A percentile compares a stretch with the other conserved stretches of the same genome.
Evolutionary conservation across 2,888 invertebrate genomes (phyloP).

Genomic region (Sacculina carcini): DNA sequence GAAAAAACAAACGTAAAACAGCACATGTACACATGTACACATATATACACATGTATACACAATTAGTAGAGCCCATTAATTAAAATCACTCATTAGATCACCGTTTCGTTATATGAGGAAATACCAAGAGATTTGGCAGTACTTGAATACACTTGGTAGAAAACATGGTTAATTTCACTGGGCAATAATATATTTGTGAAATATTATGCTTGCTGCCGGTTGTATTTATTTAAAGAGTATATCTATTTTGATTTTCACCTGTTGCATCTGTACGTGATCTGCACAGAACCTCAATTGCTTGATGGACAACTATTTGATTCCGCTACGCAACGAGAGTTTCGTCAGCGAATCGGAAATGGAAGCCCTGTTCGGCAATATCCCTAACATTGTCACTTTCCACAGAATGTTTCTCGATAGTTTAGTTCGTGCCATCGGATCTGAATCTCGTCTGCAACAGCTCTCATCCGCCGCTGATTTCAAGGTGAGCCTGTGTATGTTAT

Average conservation of each 20-base stretch:
- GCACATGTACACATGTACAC: background rate
- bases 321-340: constrained; percentile 83
- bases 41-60: background rate
- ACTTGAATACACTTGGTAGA: too few relatives aligned
- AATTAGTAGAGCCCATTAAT: background rate
- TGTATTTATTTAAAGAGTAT: too few relatives aligned
- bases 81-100: background rate
- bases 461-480: constrained; percentile 78
- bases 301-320: constrained; percentile 85
- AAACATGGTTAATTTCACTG: too few relatives aligned
- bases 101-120: too few relatives aligned
- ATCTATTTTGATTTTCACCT: too few relatives aligned
- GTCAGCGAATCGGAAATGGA: constrained; percentile 84
- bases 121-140: too few relatives aligned
- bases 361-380: constrained; percentile 86
- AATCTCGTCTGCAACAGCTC: constrained; percentile 72
- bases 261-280: background rate
- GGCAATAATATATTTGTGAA: too few relatives aligned
- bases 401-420: constrained; percentile 81
- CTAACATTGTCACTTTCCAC: constrained; percentile 92
- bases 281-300: constrained; percentile 72
- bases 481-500: constrained; percentile 30
- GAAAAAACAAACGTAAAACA: too few relatives aligned
- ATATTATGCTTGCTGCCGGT: too few relatives aligned
- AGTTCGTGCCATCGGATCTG: constrained; percentile 64